phyloP scores from a whole-genome alignment of 1,140 invertebrate genomes.

The Papilio helenus region DNA sequence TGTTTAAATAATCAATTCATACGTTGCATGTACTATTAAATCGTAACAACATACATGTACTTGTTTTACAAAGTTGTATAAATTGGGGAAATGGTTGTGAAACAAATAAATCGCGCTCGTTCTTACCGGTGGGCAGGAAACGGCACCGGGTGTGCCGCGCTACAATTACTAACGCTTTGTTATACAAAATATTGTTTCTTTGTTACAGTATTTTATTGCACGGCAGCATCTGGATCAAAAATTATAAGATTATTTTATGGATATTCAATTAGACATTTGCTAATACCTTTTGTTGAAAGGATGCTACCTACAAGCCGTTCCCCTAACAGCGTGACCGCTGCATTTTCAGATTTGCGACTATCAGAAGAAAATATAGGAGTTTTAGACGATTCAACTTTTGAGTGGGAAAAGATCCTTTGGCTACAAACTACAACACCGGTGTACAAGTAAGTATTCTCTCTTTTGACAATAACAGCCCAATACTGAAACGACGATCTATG shows the following conservation, averaged over 20 bases:
- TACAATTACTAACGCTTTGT: constrained; percentile 10
- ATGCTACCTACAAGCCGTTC: background rate
- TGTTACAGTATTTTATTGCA: constrained; percentile 1
- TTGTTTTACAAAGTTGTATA: background rate
- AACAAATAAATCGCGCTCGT: constrained; percentile 11
- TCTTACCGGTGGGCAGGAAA: constrained; percentile 10
- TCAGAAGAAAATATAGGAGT: no score
- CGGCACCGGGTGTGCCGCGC: background rate
- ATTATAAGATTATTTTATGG: background rate
- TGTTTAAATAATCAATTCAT: background rate
- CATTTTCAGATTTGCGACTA: no score
- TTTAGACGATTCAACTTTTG: no score
- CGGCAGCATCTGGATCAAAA: background rate
- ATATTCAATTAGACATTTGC: no score
- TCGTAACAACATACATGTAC: background rate
- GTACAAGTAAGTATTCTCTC: no score
- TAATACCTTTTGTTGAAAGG: background rate
- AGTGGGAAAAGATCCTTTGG: no score
- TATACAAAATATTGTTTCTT: background rate
- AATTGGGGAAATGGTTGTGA: constrained; percentile 3
- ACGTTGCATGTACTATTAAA: background rate
- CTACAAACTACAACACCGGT: no score
- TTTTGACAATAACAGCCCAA: no score
- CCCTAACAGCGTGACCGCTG: background rate
- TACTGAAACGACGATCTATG: no score